Evolutionary conservation across 2,113 vertebrate genomes (phyloP).

Genomic region (Eudyptes chrysolophus): DNA sequence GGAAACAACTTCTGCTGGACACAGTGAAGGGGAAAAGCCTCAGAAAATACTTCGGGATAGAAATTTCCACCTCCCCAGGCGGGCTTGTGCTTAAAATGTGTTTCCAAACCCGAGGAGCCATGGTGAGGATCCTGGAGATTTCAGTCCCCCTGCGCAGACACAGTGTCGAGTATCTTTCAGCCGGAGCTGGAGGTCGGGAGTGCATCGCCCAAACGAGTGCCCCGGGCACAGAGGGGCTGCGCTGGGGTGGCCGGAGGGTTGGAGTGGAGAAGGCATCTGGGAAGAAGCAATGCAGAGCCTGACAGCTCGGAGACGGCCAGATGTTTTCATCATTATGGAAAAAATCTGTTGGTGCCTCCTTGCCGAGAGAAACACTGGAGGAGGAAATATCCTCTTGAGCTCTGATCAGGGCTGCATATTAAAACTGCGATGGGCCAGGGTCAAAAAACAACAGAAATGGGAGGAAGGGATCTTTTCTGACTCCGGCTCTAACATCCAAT

Average conservation of each 20-base stretch:
- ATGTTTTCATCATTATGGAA: conserved; percentile 53
- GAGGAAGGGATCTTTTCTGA: not conserved
- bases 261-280: not conserved
- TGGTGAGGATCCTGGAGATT: not conserved
- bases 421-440: not conserved
- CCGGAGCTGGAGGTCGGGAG: not conserved
- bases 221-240: not conserved
- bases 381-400: conserved; percentile 52
- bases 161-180: not conserved
- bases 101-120: not conserved
- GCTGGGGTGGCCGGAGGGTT: not conserved
- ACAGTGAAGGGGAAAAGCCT: not conserved
- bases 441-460: not conserved
- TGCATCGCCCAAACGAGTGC: not conserved
- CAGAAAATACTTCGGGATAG: not conserved
- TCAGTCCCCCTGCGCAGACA: not conserved
- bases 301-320: conserved; percentile 26
- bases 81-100: not conserved
- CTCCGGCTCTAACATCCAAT: not conserved
- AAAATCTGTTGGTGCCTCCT: conserved; percentile 58
- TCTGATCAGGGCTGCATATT: conserved; percentile 17
- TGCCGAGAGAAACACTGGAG: conserved; percentile 37
- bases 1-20: not conserved
- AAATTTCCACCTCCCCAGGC: not conserved
- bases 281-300: conserved; percentile 29